Conservation (phyloP, 1,140 invertebrate species). For the Mamestra configurata region DNA sequence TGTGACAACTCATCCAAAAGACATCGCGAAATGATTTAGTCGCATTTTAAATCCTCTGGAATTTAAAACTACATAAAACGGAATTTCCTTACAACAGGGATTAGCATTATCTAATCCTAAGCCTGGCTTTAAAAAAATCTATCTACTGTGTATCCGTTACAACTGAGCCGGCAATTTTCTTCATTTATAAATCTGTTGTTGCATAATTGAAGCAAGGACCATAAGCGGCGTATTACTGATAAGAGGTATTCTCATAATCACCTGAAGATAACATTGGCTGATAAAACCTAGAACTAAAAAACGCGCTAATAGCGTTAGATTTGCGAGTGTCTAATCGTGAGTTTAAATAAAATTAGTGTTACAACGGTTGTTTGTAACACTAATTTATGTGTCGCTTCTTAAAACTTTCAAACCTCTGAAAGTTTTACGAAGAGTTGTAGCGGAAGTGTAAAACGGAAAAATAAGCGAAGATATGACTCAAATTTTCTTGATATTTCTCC, state of each 20-base stretch:
- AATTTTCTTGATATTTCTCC: no score
- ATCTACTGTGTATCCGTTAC: not conserved
- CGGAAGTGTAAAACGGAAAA: no score
- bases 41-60: not conserved
- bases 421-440: no score
- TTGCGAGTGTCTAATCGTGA: no score
- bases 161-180: not conserved
- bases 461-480: no score
- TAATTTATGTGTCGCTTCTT: no score
- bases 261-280: not conserved
- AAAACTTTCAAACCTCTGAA: no score
- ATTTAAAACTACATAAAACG: not conserved
- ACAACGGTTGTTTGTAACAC: no score
- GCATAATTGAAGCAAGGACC: not conserved
- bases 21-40: not conserved
- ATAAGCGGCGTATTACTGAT: not conserved
- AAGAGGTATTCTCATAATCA: not conserved
- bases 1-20: not conserved
- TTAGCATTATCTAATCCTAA: conserved; percentile 10
- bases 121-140: not conserved
- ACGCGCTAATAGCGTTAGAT: no score
- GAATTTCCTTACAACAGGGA: not conserved
- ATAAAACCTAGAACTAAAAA: no score
- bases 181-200: not conserved
- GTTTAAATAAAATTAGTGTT: no score